Evolutionary conservation across 2,888 invertebrate species (phyloP), one percentile per base, ranked within the genome.

Genomic region (Nineta flava): DNA sequence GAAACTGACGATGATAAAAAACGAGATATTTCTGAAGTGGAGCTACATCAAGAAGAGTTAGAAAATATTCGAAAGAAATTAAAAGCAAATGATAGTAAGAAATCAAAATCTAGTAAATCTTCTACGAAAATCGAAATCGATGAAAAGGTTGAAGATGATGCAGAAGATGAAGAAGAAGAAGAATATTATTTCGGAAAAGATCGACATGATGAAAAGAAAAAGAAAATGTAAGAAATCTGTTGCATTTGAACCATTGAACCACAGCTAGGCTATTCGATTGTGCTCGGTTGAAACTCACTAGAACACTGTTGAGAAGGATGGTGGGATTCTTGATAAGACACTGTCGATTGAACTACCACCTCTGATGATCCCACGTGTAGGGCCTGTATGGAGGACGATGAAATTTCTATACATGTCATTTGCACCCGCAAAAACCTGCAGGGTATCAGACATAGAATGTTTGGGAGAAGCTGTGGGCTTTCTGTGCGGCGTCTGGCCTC

Each of bases 121-220:
- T 56, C 62, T 2, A 55, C 41, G 38, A 49, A 57, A 55, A 61
- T 67, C 52, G 50, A 52, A 15, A 63, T 66, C 52, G 59, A 51
- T 49, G 38, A 50, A 15, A 48, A 61, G 35, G 57, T 60, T 46
- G 61, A 61, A 40, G 67, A 64, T 38, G 65, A 58, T 54, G 68
- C 65, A 0, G 68, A 73, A 9, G 67, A 69, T 15, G 74, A 73
- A 49, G 77, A 71, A 31, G 67, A 69, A 51, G 62, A 74, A 50
- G 71, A 77, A 53, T 75, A 80, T 65, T 80, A 81, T 57, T 65
- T 79, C 21, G 80, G 83, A 40, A 77, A 81, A 56, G 79, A 80
- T 51, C 71, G 71, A 57, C 70, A 73, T 55, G 70, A 75, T 16
- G 75, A 74, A 55, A 71, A 73, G 48, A 69, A 72, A 61, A 58